Percentiles rank a stretch among this genome's conserved stretches.
phyloP scores from a whole-genome alignment of 2,113 vertebrate species.

The Eolophus roseicapilla region DNA sequence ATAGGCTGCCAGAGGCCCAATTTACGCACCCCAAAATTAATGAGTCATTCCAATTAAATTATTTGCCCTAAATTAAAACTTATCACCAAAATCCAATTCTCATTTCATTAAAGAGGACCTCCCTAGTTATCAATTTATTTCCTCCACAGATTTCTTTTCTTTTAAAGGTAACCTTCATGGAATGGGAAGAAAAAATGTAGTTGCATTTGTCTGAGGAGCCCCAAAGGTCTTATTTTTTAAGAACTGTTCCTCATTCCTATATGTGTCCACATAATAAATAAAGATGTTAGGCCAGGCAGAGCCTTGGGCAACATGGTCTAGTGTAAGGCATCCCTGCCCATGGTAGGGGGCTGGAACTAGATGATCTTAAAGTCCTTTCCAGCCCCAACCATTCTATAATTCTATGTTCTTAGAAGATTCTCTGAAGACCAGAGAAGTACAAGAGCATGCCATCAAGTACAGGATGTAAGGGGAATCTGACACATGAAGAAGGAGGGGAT shows the following conservation, averaged over 20 bases:
- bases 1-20: constrained; percentile 51
- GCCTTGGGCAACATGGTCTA: background rate
- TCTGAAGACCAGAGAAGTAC: background rate
- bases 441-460: background rate
- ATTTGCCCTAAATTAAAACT: constrained; percentile 63
- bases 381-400: background rate
- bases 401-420: background rate
- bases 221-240: background rate
- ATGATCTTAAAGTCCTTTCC: background rate
- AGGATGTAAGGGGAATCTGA: background rate
- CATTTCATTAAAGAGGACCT: constrained; percentile 41
- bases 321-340: background rate
- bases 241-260: background rate
- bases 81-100: constrained; percentile 42
- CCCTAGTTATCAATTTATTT: background rate
- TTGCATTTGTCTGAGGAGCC: background rate
- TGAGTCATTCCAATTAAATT: constrained; percentile 60
- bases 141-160: background rate
- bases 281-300: background rate
- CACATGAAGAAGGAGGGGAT: background rate
- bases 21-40: constrained; percentile 29
- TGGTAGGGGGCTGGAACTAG: background rate
- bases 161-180: constrained; percentile 10
- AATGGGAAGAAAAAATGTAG: background rate
- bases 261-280: background rate